Evolutionary conservation across 2,888 invertebrate genomes (phyloP), one percentile per base, ranked within the genome.

Genomic region (Chorisops tibialis): DNA sequence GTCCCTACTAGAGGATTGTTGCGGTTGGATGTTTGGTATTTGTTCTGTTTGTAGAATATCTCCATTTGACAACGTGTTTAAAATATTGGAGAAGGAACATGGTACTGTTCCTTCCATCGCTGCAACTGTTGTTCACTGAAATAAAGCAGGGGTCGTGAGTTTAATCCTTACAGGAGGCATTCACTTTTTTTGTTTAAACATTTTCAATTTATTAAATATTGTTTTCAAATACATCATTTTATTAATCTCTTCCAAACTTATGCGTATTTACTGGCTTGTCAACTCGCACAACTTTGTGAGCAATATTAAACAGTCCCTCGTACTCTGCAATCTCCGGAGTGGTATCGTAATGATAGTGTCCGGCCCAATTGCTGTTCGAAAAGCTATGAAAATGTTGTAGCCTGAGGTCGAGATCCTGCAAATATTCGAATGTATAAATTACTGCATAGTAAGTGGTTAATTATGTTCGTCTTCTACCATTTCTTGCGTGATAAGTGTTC

Each of bases 331-430:
- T 81, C 7, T 87, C 87, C 0, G 98, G 96, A 30, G 94, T 93
- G 7, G 89, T 90, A 80, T 99, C 98, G 75, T 88, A 88, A 80
- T 99, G 98, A 81, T 98, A 99, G 82, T 99, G 98, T 0, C 97
- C 97, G 68, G 91, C 94, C 80, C 89, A 87, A 62, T 88, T 89
- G 75, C 87, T 87, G 72, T 83, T 79, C 68, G 90, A 88, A 77
- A 90, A 93, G 74, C 93, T 93, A 79, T 98, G 98, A 77, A 97
- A 97, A 80, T 98, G 98, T 78, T 97, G 96, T 66, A 94, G 85
- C 69, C 97, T 85, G 66, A 98, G 83, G 80, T 96, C 94, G 74
- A 94, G 79, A 21, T 86, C 93, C 93, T 93, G 72, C 45, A 79
- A 76, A 54, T 1, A 49, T 56, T 19, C 30, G 63, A 30, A 37